phyloP scores from a whole-genome alignment of 2,888 invertebrate genomes.

The Fragum fragum region DNA sequence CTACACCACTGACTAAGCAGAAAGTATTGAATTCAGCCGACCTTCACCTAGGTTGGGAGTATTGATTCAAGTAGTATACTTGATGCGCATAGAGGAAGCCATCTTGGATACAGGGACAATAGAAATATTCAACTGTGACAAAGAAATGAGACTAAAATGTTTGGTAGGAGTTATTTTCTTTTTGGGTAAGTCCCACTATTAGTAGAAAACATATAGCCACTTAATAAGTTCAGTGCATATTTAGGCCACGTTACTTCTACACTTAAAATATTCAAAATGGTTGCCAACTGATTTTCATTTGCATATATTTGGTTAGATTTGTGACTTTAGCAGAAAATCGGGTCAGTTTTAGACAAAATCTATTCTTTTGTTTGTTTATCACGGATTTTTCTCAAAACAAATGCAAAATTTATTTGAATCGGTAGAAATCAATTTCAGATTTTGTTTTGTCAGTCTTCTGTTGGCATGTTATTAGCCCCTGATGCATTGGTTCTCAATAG shows the following conservation, averaged over 20 bases:
- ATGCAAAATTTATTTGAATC: too few relatives aligned
- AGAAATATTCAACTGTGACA: constrained; percentile 20
- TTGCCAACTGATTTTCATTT: constrained; percentile 4
- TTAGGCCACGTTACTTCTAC: neutral
- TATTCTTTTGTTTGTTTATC: too few relatives aligned
- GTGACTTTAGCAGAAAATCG: neutral
- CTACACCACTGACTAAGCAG: constrained; percentile 23
- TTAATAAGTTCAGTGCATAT: neutral
- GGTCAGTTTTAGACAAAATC: too few relatives aligned
- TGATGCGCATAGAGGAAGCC: constrained; percentile 30
- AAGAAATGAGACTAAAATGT: constrained; percentile 28
- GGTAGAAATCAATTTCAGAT: too few relatives aligned
- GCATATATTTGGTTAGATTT: constrained; percentile 12
- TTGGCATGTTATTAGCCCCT: too few relatives aligned
- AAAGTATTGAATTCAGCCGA: constrained; percentile 24
- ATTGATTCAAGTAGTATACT: constrained; percentile 27
- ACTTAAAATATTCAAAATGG: constrained; percentile 30
- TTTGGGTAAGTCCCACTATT: constrained; percentile 13
- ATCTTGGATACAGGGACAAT: constrained; percentile 27
- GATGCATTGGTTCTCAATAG: too few relatives aligned
- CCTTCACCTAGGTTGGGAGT: constrained; percentile 24
- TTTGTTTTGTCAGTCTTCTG: too few relatives aligned
- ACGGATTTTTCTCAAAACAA: too few relatives aligned
- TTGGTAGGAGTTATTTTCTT: constrained; percentile 12
- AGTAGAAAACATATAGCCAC: neutral